These are phyloP conservation scores for Serranus cabrilla DNA, from an alignment of 2,797 vertebrate species.

Conservation along the genomic window DNA sequence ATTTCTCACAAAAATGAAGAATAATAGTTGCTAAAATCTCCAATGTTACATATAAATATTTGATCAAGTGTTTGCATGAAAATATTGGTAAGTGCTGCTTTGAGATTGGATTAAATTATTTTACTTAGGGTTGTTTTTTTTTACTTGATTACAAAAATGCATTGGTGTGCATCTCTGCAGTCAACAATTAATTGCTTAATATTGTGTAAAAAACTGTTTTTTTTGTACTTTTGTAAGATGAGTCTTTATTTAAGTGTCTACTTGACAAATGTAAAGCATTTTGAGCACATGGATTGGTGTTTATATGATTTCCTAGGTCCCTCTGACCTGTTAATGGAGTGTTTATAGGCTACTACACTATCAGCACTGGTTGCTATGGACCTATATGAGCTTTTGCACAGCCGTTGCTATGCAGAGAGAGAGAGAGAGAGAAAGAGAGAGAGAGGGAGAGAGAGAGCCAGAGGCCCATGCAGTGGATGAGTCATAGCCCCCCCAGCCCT, in stretches of 20 bases:
- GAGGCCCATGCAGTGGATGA: conserved; percentile 80
- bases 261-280: conserved; percentile 1
- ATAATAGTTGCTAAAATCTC: background rate
- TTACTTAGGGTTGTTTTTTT: no score
- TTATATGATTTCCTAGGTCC: conserved; percentile 35
- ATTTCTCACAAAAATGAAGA: no score
- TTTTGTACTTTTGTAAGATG: background rate
- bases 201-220: background rate
- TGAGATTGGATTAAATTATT: no score
- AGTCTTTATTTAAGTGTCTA: background rate
- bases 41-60: background rate
- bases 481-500: conserved; percentile 68
- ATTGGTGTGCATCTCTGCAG: no score
- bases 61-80: background rate
- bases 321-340: conserved; percentile 50
- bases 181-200: background rate
- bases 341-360: conserved; percentile 46
- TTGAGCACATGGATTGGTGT: background rate
- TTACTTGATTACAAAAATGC: background rate
- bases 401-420: conserved; percentile 73
- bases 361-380: conserved; percentile 70
- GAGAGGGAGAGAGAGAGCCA: conserved; percentile 54
- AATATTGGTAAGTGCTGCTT: background rate
- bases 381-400: conserved; percentile 68
- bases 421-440: conserved; percentile 30